Evolutionary conservation across 2,888 invertebrate species (phyloP).

Genomic region (Lamellibrachia columna): DNA sequence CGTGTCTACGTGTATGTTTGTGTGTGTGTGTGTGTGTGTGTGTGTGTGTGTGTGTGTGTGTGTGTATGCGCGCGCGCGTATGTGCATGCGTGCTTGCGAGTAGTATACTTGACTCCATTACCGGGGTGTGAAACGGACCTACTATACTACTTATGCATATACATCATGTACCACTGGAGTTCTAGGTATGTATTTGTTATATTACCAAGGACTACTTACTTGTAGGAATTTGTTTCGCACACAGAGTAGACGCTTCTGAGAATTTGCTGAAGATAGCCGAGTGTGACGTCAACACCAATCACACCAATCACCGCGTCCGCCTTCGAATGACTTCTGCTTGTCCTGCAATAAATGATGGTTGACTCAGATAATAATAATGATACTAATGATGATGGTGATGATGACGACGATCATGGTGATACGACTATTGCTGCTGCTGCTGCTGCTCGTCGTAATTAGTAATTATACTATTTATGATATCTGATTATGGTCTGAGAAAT

Average conservation of each 20-base stretch:
- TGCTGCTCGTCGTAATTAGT: not conserved
- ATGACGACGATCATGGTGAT: not conserved
- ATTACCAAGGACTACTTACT: not conserved
- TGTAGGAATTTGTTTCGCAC: not conserved
- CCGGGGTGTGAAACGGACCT: no score
- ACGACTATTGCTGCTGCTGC: no score
- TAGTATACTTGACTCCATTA: no score
- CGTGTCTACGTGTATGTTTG: no score
- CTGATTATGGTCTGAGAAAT: no score
- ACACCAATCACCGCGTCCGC: not conserved
- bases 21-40: no score
- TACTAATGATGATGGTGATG: not conserved
- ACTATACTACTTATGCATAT: no score
- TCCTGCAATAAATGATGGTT: not conserved
- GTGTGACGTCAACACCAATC: not conserved
- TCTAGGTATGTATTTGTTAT: not conserved
- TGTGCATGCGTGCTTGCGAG: no score
- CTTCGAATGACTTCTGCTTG: not conserved
- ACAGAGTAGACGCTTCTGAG: not conserved
- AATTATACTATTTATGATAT: no score
- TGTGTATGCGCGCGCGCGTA: no score
- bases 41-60: no score
- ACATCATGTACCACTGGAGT: no score
- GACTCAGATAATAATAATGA: not conserved
- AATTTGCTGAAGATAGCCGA: not conserved